Evolutionary conservation across 2,113 vertebrate genomes (phyloP).

Genomic region (Ceratotherium simum): DNA sequence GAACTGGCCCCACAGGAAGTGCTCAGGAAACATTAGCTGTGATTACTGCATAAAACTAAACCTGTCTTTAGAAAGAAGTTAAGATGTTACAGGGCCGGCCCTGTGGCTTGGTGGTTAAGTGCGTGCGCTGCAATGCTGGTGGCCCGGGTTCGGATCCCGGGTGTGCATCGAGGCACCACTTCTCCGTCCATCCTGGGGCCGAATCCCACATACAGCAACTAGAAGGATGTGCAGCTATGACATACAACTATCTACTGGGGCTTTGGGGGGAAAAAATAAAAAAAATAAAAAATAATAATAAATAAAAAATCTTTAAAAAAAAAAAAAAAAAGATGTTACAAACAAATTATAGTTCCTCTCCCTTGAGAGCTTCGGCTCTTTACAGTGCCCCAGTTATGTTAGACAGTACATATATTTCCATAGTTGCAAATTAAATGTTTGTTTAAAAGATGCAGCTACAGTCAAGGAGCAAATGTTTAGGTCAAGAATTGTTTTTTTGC

Average conservation of each 20-base stretch:
- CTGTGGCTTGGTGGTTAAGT: too few species aligned
- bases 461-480: background rate
- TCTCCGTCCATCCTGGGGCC: too few species aligned
- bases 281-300: too few species aligned
- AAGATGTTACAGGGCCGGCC: background rate
- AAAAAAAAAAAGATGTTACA: background rate
- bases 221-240: too few species aligned
- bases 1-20: background rate
- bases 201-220: too few species aligned
- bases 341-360: background rate
- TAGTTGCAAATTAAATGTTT: slow-evolving; percentile 6
- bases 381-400: background rate
- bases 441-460: slow-evolving; percentile 39
- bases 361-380: slow-evolving; percentile 9
- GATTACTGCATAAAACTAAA: background rate
- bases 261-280: too few species aligned
- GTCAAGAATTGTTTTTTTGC: slow-evolving; percentile 26
- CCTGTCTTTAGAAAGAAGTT: background rate
- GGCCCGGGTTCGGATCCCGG: too few species aligned
- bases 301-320: too few species aligned
- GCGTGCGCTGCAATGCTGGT: too few species aligned
- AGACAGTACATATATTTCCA: background rate
- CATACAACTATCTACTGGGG: too few species aligned
- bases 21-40: background rate
- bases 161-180: too few species aligned